A percentile compares a stretch with the other conserved stretches of the same genome.
Conservation (phyloP, 2,113 vertebrate genomes). For the Onychostoma macrolepis region DNA sequence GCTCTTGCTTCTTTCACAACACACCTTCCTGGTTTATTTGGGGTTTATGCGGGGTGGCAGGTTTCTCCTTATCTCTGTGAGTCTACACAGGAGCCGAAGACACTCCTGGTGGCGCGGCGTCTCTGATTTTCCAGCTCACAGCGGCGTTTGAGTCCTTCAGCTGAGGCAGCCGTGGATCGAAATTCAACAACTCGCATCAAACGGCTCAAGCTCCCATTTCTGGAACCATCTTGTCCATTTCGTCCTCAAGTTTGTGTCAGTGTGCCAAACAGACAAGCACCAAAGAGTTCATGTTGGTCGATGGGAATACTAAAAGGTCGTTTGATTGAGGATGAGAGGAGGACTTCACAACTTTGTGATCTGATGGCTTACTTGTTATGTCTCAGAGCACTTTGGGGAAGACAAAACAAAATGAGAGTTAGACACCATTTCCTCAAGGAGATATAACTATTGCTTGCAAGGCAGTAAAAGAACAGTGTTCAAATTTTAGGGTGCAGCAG, state of each 20-base stretch:
- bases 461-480: not conserved
- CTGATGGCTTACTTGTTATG: conserved; percentile 60
- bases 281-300: conserved; percentile 52
- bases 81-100: conserved; percentile 17
- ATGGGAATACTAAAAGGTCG: conserved; percentile 41
- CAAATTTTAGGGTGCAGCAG: not conserved
- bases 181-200: conserved; percentile 15
- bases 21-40: conserved; percentile 37
- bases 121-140: conserved; percentile 29
- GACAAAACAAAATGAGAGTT: conserved; percentile 24
- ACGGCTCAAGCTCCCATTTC: not conserved
- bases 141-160: conserved; percentile 16
- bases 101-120: not conserved
- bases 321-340: conserved; percentile 52
- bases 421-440: conserved; percentile 1
- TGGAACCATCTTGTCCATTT: conserved; percentile 9
- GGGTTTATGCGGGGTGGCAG: conserved; percentile 45
- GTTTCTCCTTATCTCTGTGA: conserved; percentile 50
- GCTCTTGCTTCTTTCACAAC: conserved; percentile 27
- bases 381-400: conserved; percentile 58
- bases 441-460: not conserved
- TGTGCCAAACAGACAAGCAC: conserved; percentile 52
- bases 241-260: conserved; percentile 37
- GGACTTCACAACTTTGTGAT: conserved; percentile 58
- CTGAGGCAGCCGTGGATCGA: conserved; percentile 38